Base-by-base conservation (phyloP, 2,797 vertebrate genomes). In the Meriones psammophilus region DNA sequence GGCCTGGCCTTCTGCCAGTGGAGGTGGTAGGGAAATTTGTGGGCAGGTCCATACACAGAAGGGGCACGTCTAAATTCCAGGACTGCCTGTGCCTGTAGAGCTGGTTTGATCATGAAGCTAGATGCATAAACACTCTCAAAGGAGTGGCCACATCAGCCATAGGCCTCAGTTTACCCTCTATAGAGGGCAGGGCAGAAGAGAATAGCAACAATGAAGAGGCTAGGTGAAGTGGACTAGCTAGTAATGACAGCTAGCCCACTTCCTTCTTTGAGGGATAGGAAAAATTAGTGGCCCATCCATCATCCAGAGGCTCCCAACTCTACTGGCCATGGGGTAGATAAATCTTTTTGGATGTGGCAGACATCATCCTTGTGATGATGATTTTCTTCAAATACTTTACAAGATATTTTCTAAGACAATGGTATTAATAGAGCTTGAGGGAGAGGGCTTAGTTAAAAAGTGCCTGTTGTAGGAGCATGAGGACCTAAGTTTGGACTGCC, bases 361-460 rank as follows among this genome's bases (percentile, higher is more conserved):
- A 1, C 66, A 86, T 88, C 28, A 42, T 74, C 9, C 71, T 8
- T 22, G 66, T 33, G 26, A 58, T 66, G 14, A 84, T 42, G 17
- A 18, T 77, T 94, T 92, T 96, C 42, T 69, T 91, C 50, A 76
- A 74, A 22, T 73, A n/a, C 73, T 33, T 84, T 79, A 74, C 33
- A 89, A 80, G 68, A n/a, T 58, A 64, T 79, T 5, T 74, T 46
- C 66, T 60, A 46, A 74, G n/a, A 39, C 73, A 39, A 62, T 64
- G 56, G 64, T 77, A 42, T 66, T 18, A 84, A 46, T 33, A 46
- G 5, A 0, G 42, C 36, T 42, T 15, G 6, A 83, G 36, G 24
- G 60, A 30, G 62, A 84, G 17, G 62, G 22, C 56, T 81, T 5
- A 39, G 15, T 84, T 66, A 15, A 26, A 84, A 66, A 46, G 8